Evolutionary conservation across 1,140 invertebrate genomes (phyloP).

Genomic region (Drosophila baimaii): DNA sequence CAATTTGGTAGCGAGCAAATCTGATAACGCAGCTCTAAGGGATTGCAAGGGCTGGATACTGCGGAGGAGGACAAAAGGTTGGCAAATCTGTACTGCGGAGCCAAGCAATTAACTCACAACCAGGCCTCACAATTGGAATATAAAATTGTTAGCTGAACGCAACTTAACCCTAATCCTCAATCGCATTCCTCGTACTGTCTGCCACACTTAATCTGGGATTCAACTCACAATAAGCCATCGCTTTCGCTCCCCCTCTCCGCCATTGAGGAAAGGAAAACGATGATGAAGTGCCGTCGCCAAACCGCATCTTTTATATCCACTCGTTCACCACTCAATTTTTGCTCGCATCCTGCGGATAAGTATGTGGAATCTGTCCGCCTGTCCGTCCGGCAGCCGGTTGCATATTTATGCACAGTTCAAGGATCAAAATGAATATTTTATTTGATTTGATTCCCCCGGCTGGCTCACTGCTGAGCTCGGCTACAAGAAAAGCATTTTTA

Average conservation of each 20-base stretch:
- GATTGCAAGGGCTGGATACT: slow-evolving; percentile 50
- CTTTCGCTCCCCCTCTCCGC: slow-evolving; percentile 1
- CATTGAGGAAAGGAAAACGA: slow-evolving; percentile 21
- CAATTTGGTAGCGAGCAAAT: slow-evolving; percentile 69
- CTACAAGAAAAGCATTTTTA: slow-evolving; percentile 77
- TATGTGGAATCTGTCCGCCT: slow-evolving; percentile 43
- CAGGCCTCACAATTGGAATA: slow-evolving; percentile 12
- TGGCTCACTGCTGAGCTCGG: slow-evolving; percentile 44
- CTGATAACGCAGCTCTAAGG: slow-evolving; percentile 67
- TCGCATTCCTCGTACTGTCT: slow-evolving; percentile 1
- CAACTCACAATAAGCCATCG: slow-evolving; percentile 1
- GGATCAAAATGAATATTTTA: slow-evolving; percentile 82
- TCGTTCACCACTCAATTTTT: slow-evolving; percentile 30
- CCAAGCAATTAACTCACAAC: slow-evolving; percentile 56
- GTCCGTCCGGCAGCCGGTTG: slow-evolving; percentile 22
- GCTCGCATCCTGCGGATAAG: slow-evolving; percentile 28
- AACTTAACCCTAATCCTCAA: slow-evolving; percentile 30
- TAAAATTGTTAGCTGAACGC: slow-evolving; percentile 40
- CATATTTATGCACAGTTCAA: slow-evolving; percentile 81
- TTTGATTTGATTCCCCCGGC: slow-evolving; percentile 71
- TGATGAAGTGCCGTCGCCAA: slow-evolving; percentile 68
- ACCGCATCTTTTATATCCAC: slow-evolving; percentile 50
- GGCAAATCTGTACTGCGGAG: background rate
- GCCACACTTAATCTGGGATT: slow-evolving; percentile 4
- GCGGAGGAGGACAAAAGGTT: slow-evolving; percentile 5